Evolutionary conservation across 1,140 invertebrate genomes (phyloP).

Genomic region (Brachionus rotundiformis): DNA sequence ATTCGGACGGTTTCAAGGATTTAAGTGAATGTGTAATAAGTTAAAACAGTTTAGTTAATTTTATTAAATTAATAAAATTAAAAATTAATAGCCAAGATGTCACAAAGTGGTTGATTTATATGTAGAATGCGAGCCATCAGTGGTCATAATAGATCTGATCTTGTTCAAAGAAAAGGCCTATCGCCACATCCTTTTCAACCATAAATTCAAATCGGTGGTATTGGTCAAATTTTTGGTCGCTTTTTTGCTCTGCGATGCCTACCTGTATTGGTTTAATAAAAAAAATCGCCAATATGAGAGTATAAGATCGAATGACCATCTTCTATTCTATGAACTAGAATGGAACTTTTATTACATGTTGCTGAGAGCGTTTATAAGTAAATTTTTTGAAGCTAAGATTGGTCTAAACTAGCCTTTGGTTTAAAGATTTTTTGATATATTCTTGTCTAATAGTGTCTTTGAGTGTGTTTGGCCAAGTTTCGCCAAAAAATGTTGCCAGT

Average conservation of each 20-base stretch:
- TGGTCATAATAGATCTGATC: constrained; percentile 31
- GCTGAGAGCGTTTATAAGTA: constrained; percentile 25
- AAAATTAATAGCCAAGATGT: neutral
- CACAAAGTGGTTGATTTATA: constrained; percentile 27
- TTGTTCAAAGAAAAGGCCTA: constrained; percentile 43
- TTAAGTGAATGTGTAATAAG: constrained; percentile 26
- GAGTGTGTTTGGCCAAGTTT: neutral
- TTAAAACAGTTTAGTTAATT: neutral
- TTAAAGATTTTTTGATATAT: constrained; percentile 28
- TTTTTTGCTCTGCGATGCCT: constrained; percentile 46
- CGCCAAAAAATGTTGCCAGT: neutral
- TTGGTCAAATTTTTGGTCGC: constrained; percentile 16
- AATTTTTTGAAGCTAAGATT: neutral
- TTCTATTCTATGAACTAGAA: constrained; percentile 46
- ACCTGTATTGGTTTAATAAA: constrained; percentile 44
- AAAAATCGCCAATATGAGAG: constrained; percentile 51
- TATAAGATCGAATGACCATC: constrained; percentile 38
- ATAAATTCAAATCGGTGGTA: neutral
- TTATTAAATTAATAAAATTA: neutral
- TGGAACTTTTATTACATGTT: constrained; percentile 52
- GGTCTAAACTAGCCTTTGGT: neutral
- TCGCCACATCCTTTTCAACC: constrained; percentile 35
- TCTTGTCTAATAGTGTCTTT: neutral
- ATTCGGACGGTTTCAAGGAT: constrained; percentile 47
- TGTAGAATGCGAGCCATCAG: constrained; percentile 32